phyloP scores from a whole-genome alignment of 2,888 invertebrate species.

The Dasysyrphus tricinctus region DNA sequence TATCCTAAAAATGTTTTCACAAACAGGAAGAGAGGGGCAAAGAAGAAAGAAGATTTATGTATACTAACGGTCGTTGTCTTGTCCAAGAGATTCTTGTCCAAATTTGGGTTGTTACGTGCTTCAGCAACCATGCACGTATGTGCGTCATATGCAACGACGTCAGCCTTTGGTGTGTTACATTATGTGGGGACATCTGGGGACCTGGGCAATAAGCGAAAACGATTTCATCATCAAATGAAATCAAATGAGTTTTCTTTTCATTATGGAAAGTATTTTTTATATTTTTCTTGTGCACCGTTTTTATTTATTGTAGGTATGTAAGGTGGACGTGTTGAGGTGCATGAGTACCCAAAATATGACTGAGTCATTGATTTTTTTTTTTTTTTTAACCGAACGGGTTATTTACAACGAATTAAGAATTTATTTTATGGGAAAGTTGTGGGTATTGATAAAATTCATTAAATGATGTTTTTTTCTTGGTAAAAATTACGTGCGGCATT shows the following conservation, averaged over 20 bases:
- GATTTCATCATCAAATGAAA: conserved; percentile 71
- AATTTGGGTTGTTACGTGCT: conserved; percentile 40
- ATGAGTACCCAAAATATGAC: not conserved
- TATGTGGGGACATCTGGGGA: conserved; percentile 13
- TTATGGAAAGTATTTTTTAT: conserved; percentile 68
- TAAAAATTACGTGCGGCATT: too few species aligned
- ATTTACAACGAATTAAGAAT: not conserved
- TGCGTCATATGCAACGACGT: not conserved
- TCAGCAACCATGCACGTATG: not conserved
- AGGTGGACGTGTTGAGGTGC: conserved; percentile 5
- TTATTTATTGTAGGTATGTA: not conserved
- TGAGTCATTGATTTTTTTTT: conserved; percentile 10
- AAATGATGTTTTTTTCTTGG: too few species aligned
- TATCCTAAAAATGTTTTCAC: conserved; percentile 28
- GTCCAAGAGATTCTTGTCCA: not conserved
- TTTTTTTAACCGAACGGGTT: not conserved
- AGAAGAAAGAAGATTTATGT: not conserved
- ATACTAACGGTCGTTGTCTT: not conserved
- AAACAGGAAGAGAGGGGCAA: not conserved
- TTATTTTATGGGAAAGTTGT: too few species aligned
- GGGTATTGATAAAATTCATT: too few species aligned
- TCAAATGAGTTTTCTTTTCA: conserved; percentile 70
- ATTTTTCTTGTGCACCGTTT: conserved; percentile 34
- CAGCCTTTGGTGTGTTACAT: not conserved
- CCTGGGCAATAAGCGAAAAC: conserved; percentile 62